Evolutionary conservation across 1,140 invertebrate species (phyloP).

Genomic region (Drosophila arizonae): DNA sequence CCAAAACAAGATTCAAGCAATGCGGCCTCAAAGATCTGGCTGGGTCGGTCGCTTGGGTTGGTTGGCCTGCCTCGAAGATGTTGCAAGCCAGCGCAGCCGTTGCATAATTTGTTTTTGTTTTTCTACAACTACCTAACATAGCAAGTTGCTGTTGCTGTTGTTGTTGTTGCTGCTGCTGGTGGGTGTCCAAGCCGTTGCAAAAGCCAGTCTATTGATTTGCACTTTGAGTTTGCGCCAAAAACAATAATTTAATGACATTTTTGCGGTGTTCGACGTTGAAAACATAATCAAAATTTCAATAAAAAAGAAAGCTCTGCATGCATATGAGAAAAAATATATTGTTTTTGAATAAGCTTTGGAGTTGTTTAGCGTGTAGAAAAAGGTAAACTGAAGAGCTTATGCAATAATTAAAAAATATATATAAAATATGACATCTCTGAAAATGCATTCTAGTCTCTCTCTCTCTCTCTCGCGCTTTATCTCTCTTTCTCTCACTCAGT

Average conservation of each 20-base stretch:
- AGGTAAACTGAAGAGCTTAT: too few relatives aligned
- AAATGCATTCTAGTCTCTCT: too few relatives aligned
- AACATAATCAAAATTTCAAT: not conserved
- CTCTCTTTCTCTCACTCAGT: too few relatives aligned
- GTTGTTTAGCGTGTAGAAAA: too few relatives aligned
- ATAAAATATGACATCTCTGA: too few relatives aligned
- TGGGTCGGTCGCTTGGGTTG: slow-evolving; percentile 46
- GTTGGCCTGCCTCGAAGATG: slow-evolving; percentile 57
- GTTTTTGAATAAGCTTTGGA: too few relatives aligned
- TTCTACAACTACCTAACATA: slow-evolving; percentile 50
- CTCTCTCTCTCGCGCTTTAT: too few relatives aligned
- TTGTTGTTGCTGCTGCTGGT: slow-evolving; percentile 32
- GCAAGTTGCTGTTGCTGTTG: slow-evolving; percentile 17
- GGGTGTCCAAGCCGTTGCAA: slow-evolving; percentile 58
- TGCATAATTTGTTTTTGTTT: slow-evolving; percentile 75
- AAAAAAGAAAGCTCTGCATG: slow-evolving; percentile 24
- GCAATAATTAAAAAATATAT: too few relatives aligned
- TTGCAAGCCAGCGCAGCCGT: slow-evolving; percentile 63
- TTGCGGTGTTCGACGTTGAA: slow-evolving; percentile 40
- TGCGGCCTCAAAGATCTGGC: slow-evolving; percentile 42
- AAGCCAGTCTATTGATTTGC: slow-evolving; percentile 70
- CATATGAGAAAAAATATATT: too few relatives aligned
- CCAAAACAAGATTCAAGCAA: slow-evolving; percentile 71
- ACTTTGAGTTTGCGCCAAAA: slow-evolving; percentile 46
- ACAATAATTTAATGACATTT: slow-evolving; percentile 69